Percentiles rank a stretch among this genome's conserved stretches.
Evolutionary conservation across 2,113 vertebrate species (phyloP).

Genomic region (Malurus elegans): DNA sequence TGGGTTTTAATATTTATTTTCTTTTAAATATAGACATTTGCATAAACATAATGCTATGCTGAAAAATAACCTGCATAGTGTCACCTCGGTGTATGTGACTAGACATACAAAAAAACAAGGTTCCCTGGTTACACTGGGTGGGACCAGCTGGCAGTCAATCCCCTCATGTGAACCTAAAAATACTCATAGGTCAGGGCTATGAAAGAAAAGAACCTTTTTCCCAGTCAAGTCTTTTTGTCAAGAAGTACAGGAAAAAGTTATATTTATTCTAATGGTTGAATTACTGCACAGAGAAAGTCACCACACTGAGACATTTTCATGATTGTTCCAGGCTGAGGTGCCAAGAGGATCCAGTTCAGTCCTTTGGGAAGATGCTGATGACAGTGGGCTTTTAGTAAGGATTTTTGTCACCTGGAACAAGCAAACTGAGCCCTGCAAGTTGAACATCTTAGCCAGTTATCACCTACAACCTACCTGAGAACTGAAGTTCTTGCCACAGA

Average conservation of each 20-base stretch:
- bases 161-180: not conserved
- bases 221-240: not conserved
- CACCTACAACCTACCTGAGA: not conserved
- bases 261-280: not conserved
- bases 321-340: not conserved
- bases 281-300: not conserved
- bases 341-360: not conserved
- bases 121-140: not conserved
- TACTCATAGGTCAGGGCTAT: not conserved
- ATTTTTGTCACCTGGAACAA: not conserved
- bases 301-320: not conserved
- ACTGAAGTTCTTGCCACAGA: not conserved
- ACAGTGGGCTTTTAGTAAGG: not conserved
- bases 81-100: not conserved
- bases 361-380: not conserved
- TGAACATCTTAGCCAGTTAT: not conserved
- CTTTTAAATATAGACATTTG: not conserved
- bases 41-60: not conserved
- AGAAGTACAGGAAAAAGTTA: not conserved
- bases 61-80: not conserved
- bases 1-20: not conserved
- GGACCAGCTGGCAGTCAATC: not conserved
- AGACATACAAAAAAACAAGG: not conserved
- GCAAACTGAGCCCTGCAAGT: not conserved
- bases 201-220: not conserved